Conservation (phyloP, 2,797 vertebrate species). For the Sphaeramia orbicularis region DNA sequence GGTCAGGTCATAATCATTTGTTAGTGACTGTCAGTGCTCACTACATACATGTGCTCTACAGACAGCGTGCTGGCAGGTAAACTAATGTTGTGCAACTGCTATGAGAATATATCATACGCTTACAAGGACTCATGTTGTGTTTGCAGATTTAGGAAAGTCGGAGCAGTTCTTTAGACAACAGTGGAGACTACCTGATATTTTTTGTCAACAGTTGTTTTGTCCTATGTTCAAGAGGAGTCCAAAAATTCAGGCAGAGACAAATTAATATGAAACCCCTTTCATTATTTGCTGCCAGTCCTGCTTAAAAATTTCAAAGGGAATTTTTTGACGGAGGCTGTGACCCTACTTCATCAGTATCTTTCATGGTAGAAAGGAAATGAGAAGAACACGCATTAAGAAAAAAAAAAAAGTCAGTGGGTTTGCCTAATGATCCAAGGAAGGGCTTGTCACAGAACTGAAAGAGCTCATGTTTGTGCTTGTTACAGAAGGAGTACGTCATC, state of each 20-base stretch:
- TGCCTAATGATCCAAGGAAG: constrained; percentile 52
- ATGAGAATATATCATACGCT: not conserved
- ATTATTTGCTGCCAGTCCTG: constrained; percentile 26
- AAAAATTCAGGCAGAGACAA: constrained; percentile 35
- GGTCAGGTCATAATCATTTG: constrained; percentile 18
- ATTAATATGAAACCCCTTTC: constrained; percentile 41
- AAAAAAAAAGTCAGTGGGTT: constrained; percentile 14
- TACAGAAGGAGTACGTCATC: constrained; percentile 44
- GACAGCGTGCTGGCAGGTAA: no score
- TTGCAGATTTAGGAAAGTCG: not conserved
- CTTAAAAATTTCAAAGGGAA: constrained; percentile 34
- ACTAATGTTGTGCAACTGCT: no score
- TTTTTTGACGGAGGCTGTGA: constrained; percentile 46
- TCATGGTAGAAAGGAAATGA: constrained; percentile 21
- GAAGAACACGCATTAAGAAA: constrained; percentile 23
- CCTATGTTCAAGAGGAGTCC: constrained; percentile 27
- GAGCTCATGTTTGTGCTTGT: constrained; percentile 43
- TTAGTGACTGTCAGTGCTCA: constrained; percentile 2
- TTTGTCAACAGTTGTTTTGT: constrained; percentile 6
- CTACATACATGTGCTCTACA: no score
- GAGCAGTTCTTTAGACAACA: constrained; percentile 1
- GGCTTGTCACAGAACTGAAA: constrained; percentile 49
- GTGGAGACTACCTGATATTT: constrained; percentile 1
- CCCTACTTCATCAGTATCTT: constrained; percentile 40
- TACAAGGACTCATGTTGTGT: not conserved